Evolutionary conservation across 37 sponge, comb jelly and placozoan genomes (phyloP).

Genomic region (Oscarella lobularis): DNA sequence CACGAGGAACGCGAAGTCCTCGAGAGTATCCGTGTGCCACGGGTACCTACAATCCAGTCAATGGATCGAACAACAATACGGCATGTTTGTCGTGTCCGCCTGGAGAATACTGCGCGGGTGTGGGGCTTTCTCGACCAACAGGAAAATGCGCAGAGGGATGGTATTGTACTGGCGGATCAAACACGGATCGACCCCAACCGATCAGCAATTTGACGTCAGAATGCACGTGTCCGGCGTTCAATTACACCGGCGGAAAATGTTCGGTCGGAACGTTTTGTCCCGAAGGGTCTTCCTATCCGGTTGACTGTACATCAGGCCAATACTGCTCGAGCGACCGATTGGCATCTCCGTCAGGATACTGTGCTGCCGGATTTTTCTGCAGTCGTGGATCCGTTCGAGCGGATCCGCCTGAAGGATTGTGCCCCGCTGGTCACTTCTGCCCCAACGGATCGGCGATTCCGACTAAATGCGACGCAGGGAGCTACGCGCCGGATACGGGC

Average conservation of each 20-base stretch:
- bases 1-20: background rate
- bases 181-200: background rate
- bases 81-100: background rate
- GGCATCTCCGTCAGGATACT: constrained; percentile 13
- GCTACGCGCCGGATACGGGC: constrained; percentile 7
- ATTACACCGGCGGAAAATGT: background rate
- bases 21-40: constrained; percentile 8
- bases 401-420: background rate
- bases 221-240: background rate
- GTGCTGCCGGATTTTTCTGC: constrained; percentile 27
- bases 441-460: constrained; percentile 6
- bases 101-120: background rate
- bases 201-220: background rate
- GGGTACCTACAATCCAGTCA: constrained; percentile 10
- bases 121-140: background rate
- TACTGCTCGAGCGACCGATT: constrained; percentile 11
- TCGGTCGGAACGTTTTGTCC: background rate
- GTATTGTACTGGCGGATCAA: background rate
- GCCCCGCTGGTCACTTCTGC: constrained; percentile 10
- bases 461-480: constrained; percentile 11
- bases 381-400: background rate
- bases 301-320: constrained; percentile 2
- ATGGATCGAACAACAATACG: background rate
- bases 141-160: constrained; percentile 7
- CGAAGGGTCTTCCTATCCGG: background rate